phyloP scores from a whole-genome alignment of 2,797 vertebrate genomes.

The Trachops cirrhosus region DNA sequence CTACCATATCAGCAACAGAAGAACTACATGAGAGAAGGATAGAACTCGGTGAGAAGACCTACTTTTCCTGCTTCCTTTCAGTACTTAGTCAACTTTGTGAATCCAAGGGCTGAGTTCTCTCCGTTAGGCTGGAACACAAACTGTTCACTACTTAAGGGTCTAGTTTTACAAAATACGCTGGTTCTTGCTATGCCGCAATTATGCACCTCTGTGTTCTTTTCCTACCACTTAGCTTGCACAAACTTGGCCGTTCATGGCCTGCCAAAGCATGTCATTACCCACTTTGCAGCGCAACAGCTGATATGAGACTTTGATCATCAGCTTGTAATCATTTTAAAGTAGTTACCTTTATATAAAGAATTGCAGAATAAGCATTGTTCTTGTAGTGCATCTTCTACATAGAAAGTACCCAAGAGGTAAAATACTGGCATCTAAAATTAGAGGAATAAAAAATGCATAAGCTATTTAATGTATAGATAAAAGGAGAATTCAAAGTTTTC shows the following conservation, averaged over 20 bases:
- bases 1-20: neutral
- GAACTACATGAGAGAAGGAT: neutral
- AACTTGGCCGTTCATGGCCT: neutral
- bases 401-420: conserved; percentile 51
- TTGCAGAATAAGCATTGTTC: conserved; percentile 32
- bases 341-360: conserved; percentile 34
- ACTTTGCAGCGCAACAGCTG: neutral
- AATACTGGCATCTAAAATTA: conserved; percentile 68
- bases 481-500: conserved; percentile 52
- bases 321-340: conserved; percentile 22
- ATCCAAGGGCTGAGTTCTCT: neutral
- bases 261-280: neutral
- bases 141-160: neutral
- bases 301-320: conserved; percentile 38
- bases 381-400: neutral
- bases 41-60: neutral
- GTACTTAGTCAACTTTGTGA: neutral
- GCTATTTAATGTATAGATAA: conserved; percentile 58
- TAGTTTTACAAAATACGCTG: neutral
- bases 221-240: neutral
- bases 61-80: neutral
- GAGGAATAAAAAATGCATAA: conserved; percentile 60
- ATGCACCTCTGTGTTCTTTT: neutral
- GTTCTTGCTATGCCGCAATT: neutral
- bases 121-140: neutral